Evolutionary conservation across 2,797 vertebrate species (phyloP).

Genomic region (Phoebastria nigripes): DNA sequence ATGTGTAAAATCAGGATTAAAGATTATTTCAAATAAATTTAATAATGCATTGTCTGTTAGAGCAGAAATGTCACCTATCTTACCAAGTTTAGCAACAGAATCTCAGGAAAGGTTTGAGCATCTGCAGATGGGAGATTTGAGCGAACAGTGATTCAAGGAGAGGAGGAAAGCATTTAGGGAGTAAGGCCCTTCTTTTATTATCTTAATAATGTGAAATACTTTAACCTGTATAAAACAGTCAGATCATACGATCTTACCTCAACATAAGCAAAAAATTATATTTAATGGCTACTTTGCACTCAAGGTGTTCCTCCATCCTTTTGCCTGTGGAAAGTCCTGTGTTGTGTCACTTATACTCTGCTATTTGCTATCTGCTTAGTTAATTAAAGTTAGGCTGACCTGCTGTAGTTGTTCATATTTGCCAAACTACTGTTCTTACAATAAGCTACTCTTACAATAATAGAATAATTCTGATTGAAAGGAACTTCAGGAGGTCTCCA

Average conservation of each 20-base stretch:
- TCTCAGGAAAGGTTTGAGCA: background rate
- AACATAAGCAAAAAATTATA: background rate
- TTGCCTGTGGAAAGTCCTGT: background rate
- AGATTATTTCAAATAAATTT: background rate
- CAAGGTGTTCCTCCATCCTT: background rate
- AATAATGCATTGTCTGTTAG: background rate
- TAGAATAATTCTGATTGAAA: background rate
- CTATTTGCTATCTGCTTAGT: background rate
- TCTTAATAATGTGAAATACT: background rate
- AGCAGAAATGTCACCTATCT: background rate
- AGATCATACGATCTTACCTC: background rate
- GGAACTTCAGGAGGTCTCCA: background rate
- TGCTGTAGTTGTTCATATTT: background rate
- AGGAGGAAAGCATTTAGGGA: background rate
- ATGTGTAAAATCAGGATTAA: background rate
- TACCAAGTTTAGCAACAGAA: background rate
- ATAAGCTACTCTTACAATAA: background rate
- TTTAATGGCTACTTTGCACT: background rate
- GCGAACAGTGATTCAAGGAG: background rate
- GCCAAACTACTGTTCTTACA: background rate
- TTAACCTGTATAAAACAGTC: background rate
- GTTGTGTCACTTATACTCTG: background rate
- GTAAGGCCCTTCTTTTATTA: background rate
- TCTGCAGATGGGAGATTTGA: background rate
- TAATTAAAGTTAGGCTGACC: background rate